Evolutionary conservation across 1,140 invertebrate species (phyloP).

Genomic region (Sitophilus oryzae): DNA sequence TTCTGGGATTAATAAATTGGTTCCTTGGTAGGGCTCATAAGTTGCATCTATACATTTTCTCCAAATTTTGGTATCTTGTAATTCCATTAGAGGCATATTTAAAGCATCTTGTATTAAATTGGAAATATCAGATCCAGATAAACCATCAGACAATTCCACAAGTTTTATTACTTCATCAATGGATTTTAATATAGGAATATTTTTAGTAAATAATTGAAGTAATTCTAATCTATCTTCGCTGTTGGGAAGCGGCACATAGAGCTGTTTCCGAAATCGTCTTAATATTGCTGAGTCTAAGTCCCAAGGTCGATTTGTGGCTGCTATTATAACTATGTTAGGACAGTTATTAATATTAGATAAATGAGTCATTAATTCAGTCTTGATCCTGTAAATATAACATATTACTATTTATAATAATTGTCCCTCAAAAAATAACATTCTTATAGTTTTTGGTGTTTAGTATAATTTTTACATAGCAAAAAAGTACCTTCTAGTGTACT

Average conservation of each 20-base stretch:
- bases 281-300: conserved; percentile 57
- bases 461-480: not conserved
- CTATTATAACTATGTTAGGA: conserved; percentile 48
- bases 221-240: conserved; percentile 32
- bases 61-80: conserved; percentile 41
- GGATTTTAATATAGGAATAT: conserved; percentile 14
- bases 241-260: conserved; percentile 55
- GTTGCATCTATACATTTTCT: conserved; percentile 26
- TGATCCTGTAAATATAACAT: conserved; percentile 42
- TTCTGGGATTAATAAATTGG: conserved; percentile 17
- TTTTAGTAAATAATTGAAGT: conserved; percentile 30
- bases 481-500: conserved; percentile 45
- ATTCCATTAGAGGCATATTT: conserved; percentile 49
- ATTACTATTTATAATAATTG: not conserved
- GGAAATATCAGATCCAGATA: conserved; percentile 54
- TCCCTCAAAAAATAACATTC: too few relatives aligned
- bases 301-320: conserved; percentile 63
- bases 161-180: conserved; percentile 42
- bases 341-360: conserved; percentile 45
- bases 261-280: conserved; percentile 53
- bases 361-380: conserved; percentile 52
- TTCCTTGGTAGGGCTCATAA: conserved; percentile 25
- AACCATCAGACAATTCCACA: conserved; percentile 48
- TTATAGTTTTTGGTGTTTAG: not conserved
- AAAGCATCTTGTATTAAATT: conserved; percentile 48